Percentiles rank a stretch among this genome's conserved stretches.
Evolutionary conservation across 2,113 vertebrate species (phyloP).

Genomic region (Charina bottae): DNA sequence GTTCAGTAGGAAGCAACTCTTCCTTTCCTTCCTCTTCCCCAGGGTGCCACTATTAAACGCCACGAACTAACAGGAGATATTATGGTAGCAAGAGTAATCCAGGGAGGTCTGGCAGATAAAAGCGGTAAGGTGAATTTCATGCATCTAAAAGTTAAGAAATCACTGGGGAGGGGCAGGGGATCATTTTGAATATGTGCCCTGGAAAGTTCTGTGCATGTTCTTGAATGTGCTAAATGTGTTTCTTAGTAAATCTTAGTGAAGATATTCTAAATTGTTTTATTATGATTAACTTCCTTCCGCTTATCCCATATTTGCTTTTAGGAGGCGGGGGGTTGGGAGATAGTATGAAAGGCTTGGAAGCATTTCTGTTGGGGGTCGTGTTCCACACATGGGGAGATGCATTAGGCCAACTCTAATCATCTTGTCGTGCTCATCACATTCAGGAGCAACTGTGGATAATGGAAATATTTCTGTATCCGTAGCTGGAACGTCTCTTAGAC

Average conservation of each 20-base stretch:
- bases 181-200: neutral
- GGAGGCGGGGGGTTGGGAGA: neutral
- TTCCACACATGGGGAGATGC: neutral
- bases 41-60: slow-evolving; percentile 97
- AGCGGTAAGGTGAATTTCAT: slow-evolving; percentile 82
- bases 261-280: neutral
- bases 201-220: neutral
- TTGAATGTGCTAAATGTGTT: neutral
- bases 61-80: slow-evolving; percentile 92
- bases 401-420: neutral
- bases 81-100: slow-evolving; percentile 91
- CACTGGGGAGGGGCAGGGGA: too few species aligned
- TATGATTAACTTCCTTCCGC: neutral
- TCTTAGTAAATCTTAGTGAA: slow-evolving; percentile 7
- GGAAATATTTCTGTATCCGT: too few species aligned
- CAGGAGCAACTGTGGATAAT: neutral
- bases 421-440: neutral
- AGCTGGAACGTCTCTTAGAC: too few species aligned
- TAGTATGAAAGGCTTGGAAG: neutral
- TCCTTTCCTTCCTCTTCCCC: neutral
- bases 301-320: neutral
- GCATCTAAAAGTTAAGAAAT: neutral
- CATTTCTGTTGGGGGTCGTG: neutral
- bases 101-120: slow-evolving; percentile 90
- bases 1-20: neutral